phyloP scores from a whole-genome alignment of 2,113 vertebrate species.

The Mastomys coucha region DNA sequence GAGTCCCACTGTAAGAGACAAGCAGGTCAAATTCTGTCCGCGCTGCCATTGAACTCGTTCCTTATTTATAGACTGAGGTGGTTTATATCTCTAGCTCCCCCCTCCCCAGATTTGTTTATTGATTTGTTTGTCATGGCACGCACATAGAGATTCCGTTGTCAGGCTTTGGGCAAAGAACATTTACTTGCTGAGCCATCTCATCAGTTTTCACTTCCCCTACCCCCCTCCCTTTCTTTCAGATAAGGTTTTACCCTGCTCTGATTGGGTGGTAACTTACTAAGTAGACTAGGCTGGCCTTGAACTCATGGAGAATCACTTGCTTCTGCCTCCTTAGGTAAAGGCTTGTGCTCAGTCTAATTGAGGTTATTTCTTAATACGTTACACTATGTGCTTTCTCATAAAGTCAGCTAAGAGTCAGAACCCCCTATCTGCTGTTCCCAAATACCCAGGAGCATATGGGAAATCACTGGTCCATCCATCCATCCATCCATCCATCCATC shows the following conservation, averaged over 20 bases:
- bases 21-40: not conserved
- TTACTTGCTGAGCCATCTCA: not conserved
- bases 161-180: not conserved
- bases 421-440: not conserved
- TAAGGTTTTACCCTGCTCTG: not conserved
- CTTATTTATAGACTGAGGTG: not conserved
- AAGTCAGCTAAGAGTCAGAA: not conserved
- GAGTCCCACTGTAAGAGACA: not conserved
- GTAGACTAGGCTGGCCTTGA: not conserved
- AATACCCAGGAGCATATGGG: not conserved
- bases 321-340: not conserved
- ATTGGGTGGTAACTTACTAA: not conserved
- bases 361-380: not conserved
- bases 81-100: not conserved
- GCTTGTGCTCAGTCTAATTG: not conserved
- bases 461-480: not conserved
- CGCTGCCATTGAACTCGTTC: not conserved
- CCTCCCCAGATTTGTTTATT: no score
- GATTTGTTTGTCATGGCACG: not conserved
- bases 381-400: not conserved
- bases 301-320: not conserved
- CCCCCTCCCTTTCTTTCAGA: not conserved
- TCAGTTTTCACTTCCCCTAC: accelerated
- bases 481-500: not conserved
- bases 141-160: not conserved